A percentile compares a stretch with the other conserved stretches of the same genome.
phyloP scores from a whole-genome alignment of 2,797 vertebrate genomes.

The Gymnoscopelus braueri region DNA sequence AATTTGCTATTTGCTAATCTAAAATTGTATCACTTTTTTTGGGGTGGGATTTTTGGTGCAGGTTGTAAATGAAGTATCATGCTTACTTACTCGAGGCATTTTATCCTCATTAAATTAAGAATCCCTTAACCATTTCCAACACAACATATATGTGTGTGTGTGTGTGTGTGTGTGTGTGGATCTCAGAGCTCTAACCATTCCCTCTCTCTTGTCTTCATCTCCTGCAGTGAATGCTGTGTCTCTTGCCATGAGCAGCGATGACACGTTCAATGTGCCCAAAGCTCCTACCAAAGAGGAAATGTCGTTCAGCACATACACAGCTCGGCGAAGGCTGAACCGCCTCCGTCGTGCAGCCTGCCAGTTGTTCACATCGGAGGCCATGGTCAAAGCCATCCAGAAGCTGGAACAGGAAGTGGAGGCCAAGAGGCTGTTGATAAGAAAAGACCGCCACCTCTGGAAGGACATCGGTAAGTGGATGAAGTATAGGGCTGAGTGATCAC shows the following conservation, averaged over 20 bases:
- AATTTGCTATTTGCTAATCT: too few relatives aligned
- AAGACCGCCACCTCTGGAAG: constrained; percentile 95
- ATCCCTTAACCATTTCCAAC: too few relatives aligned
- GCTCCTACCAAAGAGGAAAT: constrained; percentile 96
- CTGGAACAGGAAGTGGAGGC: constrained; percentile 91
- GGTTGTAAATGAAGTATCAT: too few relatives aligned
- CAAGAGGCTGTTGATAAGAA: constrained; percentile 87
- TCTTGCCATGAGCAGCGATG: constrained; percentile 82
- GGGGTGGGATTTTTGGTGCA: too few relatives aligned
- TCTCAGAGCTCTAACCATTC: background rate
- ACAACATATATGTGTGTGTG: background rate
- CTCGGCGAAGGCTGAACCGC: constrained; percentile 85
- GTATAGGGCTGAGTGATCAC: background rate
- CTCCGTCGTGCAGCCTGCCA: constrained; percentile 89
- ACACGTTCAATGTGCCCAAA: constrained; percentile 83
- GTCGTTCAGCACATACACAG: constrained; percentile 91
- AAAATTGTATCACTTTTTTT: too few relatives aligned
- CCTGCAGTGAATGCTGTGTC: constrained; percentile 86
- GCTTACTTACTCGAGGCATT: background rate
- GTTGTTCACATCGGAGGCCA: constrained; percentile 86
- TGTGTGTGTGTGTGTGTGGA: too few relatives aligned
- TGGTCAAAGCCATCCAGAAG: constrained; percentile 90
- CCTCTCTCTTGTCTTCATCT: background rate
- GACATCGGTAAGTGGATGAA: constrained; percentile 87
- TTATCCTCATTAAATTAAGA: background rate